Base-by-base conservation (phyloP, 2,113 vertebrate species). In the Engraulis encrasicolus region DNA sequence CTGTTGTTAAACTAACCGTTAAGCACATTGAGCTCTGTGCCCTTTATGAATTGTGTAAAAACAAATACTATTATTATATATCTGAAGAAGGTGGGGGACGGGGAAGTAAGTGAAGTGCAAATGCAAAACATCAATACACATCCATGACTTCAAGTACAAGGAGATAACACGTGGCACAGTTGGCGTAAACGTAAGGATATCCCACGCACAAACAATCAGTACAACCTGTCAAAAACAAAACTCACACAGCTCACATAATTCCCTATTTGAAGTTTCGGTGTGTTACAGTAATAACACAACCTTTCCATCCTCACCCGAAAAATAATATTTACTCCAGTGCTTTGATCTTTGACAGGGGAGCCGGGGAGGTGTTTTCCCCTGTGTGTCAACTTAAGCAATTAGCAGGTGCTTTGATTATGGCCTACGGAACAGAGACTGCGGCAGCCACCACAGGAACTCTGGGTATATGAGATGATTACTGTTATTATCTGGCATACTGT, bases 401-500 rank as follows among this genome's bases (percentile, higher is more conserved):
- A 12, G 1, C 58, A 66, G n/a, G 1, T 2, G 58, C 58, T 66
- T 14, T 31, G 2, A 31, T 66, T 31, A 66, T 11, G 3, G 7
- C 58, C 58, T 31, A 31, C 58, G 15, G 3, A 23, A 31, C 58
- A 31, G 3, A 23, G 58, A 7, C 58, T 66, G 3, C 27, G 58
- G 9, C 58, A 27, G 58, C 6, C 15, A 12, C 58, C 15, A 66
- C 27, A 31, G 23, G 58, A 66, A 66, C 23, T 66, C 27, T 31
- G 27, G 0, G 27, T 23, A 27, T 23, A 66, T 3, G 58, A 66
- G 11, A 77, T 77, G 78, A 88, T 87, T 83, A 87, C 84, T 87
- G 45, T 88, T 83, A 92, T 90, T 80, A 91, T 85, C 40, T 7
- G 50, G 78, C 85, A 77, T 71, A 14, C 45, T 2, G 66, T n/a